Base-by-base conservation (phyloP, 2,113 vertebrate species). In the Oncorhynchus gorbuscha region DNA sequence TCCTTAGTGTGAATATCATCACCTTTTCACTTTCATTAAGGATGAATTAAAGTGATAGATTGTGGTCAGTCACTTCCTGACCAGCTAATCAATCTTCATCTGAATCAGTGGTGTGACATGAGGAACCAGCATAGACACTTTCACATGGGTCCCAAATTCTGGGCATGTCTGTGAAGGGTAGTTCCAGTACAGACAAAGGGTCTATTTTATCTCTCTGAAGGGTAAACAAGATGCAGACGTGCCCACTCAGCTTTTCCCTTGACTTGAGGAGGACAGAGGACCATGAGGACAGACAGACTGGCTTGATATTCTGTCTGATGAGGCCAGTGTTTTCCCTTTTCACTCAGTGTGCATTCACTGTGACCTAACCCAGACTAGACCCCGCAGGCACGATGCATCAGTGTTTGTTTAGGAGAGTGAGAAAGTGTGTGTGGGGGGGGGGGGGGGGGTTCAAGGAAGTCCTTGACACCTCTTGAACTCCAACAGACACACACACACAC, bases 171-270 rank as follows among this genome's bases (percentile, higher is more conserved):
- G 85, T 14, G 11, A 87, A 83, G 64, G 7, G 74, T 83, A n/a
- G 73, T 81, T 84, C 73, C 55, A 71, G 32, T 24, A 13, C 75
- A 55, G 79, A 87, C 85, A 87, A 85, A 74, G 78, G 39, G 45
- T 20, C 82, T 77, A 75, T 76, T 85, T 85, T 82, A 78, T 79
- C 30, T 74, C 59, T 82, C 67, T 1, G 0, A 73, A 5, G 59
- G 30, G 78, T 81, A 87, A 86, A 89, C 86, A 88, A 85, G 78
- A 83, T 84, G 76, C 79, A 81, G 80, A 84, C 79, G 77, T 71
- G 69, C 82, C 73, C 84, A 39, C 82, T 73, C 59, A 45, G 62
- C 49, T 74, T 86, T 82, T 73, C 64, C 12, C 51, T 64, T 69
- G 48, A n/a, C 3, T 66, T 69, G 55, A 70, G n/a, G n/a, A n/a